These are phyloP conservation scores for Punctoribates punctum DNA, from an alignment of 2,888 invertebrate species.

Conservation along the genomic window DNA sequence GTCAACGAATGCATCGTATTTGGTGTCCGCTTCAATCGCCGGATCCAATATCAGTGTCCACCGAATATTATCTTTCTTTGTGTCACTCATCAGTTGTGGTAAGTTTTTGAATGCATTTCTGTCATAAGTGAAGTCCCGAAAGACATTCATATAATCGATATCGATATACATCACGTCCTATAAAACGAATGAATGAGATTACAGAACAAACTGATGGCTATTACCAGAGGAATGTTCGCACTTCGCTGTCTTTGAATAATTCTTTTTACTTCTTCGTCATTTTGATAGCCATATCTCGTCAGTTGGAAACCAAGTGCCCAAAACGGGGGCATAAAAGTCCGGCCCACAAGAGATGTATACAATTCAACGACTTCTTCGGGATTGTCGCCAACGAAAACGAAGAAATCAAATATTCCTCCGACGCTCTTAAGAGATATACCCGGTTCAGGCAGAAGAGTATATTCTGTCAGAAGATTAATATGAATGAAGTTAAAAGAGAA, in stretches of 20 bases:
- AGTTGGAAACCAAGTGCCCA: slow-evolving; percentile 86
- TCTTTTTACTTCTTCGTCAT: slow-evolving; percentile 62
- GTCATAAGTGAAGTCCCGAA: slow-evolving; percentile 75
- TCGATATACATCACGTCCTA: slow-evolving; percentile 71
- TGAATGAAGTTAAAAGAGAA: background rate
- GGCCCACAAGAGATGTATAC: slow-evolving; percentile 67
- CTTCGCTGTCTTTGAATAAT: slow-evolving; percentile 67
- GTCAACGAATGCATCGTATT: slow-evolving; percentile 68
- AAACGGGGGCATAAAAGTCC: slow-evolving; percentile 76
- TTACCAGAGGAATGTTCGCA: slow-evolving; percentile 68
- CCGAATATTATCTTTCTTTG: slow-evolving; percentile 65
- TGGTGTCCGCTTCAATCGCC: slow-evolving; percentile 55
- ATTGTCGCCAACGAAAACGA: slow-evolving; percentile 70
- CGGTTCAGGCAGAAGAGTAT: slow-evolving; percentile 71
- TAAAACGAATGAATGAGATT: background rate
- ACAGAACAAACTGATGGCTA: slow-evolving; percentile 46
- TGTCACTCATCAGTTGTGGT: slow-evolving; percentile 62
- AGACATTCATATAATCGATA: slow-evolving; percentile 74
- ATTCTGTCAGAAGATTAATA: background rate
- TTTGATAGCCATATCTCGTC: slow-evolving; percentile 65
- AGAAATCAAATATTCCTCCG: slow-evolving; percentile 76
- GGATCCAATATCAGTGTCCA: slow-evolving; percentile 65
- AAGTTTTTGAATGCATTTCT: slow-evolving; percentile 62
- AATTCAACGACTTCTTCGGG: slow-evolving; percentile 58
- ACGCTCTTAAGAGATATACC: slow-evolving; percentile 75